Evolutionary conservation across 2,888 invertebrate species (phyloP).

Genomic region (Drosophila neoperkinsi): DNA sequence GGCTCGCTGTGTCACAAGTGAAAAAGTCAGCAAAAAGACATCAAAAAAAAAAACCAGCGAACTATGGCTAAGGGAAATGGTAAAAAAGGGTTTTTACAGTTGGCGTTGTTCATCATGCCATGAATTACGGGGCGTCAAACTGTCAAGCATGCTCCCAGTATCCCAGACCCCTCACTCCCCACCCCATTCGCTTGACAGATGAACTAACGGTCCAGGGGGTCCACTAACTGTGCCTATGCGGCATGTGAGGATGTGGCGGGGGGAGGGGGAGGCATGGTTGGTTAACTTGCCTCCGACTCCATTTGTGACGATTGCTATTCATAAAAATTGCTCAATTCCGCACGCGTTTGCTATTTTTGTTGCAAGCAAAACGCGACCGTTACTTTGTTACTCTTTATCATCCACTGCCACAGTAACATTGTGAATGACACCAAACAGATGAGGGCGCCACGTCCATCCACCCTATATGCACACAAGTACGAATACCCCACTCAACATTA

Average conservation of each 20-base stretch:
- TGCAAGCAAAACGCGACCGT: slow-evolving; percentile 32
- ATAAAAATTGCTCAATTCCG: slow-evolving; percentile 81
- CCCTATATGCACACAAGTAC: not conserved
- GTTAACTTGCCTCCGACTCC: slow-evolving; percentile 38
- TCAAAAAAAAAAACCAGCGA: slow-evolving; percentile 3
- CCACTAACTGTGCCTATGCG: slow-evolving; percentile 38
- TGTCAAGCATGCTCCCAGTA: slow-evolving; percentile 73
- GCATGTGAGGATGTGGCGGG: not conserved
- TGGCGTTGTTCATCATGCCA: slow-evolving; percentile 79
- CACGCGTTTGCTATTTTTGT: slow-evolving; percentile 77
- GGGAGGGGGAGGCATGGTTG: not conserved
- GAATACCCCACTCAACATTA: slow-evolving; percentile 17
- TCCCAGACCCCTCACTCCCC: not conserved
- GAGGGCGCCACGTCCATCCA: slow-evolving; percentile 37
- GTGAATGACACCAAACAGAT: slow-evolving; percentile 63
- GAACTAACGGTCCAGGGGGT: slow-evolving; percentile 57
- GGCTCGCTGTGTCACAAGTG: slow-evolving; percentile 49
- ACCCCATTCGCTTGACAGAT: slow-evolving; percentile 61
- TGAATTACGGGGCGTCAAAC: slow-evolving; percentile 82
- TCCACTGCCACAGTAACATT: slow-evolving; percentile 34
- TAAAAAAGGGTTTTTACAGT: slow-evolving; percentile 48
- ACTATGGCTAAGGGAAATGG: slow-evolving; percentile 25
- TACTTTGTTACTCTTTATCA: slow-evolving; percentile 63
- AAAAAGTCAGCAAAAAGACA: slow-evolving; percentile 51
- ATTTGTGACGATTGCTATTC: slow-evolving; percentile 75